Evolutionary conservation across 1,140 invertebrate genomes (phyloP).

Genomic region (Portunus trituberculatus): DNA sequence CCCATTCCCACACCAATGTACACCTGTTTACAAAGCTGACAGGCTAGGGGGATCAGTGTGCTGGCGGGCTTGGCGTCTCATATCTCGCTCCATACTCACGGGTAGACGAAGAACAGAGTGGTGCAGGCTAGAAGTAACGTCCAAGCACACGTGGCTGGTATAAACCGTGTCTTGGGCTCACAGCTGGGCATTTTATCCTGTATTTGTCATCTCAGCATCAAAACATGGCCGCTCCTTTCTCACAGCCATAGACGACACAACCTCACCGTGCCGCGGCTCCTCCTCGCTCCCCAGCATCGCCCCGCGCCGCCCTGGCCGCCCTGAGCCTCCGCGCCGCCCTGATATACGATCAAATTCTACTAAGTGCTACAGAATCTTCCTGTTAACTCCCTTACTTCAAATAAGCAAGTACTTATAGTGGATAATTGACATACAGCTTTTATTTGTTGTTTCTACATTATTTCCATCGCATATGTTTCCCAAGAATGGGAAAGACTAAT

Average conservation of each 20-base stretch:
- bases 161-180: constrained; percentile 80
- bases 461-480: background rate
- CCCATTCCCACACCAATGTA: background rate
- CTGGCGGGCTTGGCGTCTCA: background rate
- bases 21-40: constrained; percentile 4
- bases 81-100: constrained; percentile 81
- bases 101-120: constrained; percentile 83
- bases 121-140: constrained; percentile 82
- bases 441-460: constrained; percentile 59
- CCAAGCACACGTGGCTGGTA: constrained; percentile 84
- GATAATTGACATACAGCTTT: constrained; percentile 71
- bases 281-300: no score
- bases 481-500: background rate
- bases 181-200: constrained; percentile 79
- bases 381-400: constrained; percentile 33
- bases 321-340: background rate
- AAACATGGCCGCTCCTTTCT: constrained; percentile 77
- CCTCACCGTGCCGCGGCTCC: background rate
- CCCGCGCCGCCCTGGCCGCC: background rate
- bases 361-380: background rate
- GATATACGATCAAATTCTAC: background rate
- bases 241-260: constrained; percentile 61
- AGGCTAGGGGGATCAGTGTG: background rate
- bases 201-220: constrained; percentile 76
- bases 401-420: constrained; percentile 33